Evolutionary conservation across 2,113 vertebrate genomes (phyloP).

Genomic region (Otis tarda): DNA sequence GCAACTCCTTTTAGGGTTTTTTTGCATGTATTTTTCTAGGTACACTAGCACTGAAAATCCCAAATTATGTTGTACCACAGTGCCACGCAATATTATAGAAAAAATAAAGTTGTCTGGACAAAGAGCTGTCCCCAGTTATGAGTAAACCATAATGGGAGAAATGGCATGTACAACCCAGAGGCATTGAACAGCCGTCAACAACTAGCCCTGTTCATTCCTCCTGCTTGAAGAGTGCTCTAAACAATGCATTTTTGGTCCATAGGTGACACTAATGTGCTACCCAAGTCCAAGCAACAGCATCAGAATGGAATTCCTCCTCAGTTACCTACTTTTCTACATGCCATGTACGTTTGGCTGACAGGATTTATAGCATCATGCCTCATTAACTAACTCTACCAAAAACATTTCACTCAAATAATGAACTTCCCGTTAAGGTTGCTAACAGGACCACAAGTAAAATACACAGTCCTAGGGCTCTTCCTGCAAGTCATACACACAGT

Average conservation of each 20-base stretch:
- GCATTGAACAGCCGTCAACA: not conserved
- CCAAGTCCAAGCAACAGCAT: not conserved
- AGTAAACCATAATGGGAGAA: not conserved
- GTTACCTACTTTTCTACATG: not conserved
- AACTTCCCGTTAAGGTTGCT: not conserved
- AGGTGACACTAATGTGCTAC: not conserved
- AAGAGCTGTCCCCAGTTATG: not conserved
- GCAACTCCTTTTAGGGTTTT: not conserved
- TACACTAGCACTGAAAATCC: not conserved
- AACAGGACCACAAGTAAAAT: not conserved
- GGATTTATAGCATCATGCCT: not conserved
- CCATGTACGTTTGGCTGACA: not conserved
- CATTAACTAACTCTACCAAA: not conserved
- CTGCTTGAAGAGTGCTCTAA: not conserved
- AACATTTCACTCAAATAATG: not conserved
- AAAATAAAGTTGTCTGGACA: not conserved
- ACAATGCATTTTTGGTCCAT: rapidly evolving
- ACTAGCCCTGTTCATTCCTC: not conserved
- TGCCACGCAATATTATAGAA: not conserved
- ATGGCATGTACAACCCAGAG: not conserved
- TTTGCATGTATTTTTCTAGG: not conserved
- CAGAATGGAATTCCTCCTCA: not conserved
- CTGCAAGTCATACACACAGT: not conserved
- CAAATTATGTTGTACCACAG: rapidly evolving
- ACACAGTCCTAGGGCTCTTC: not conserved